Percentiles rank a stretch among this genome's conserved stretches.
Conservation (phyloP, 2,888 invertebrate species). For the Drosophila imparisetae region DNA sequence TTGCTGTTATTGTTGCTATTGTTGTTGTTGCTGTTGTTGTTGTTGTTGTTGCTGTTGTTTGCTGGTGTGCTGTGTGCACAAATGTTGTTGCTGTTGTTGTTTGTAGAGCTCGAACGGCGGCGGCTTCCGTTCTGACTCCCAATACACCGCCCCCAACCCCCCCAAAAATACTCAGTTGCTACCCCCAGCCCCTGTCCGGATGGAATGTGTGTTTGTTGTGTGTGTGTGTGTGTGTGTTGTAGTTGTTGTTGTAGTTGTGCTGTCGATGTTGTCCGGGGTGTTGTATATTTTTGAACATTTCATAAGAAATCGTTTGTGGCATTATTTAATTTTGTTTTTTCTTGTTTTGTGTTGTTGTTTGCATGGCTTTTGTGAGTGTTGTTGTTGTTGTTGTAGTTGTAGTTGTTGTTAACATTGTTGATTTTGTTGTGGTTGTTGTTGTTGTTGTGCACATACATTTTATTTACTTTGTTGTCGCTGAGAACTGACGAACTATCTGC, state of each 20-base stretch:
- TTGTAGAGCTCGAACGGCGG: conserved; percentile 43
- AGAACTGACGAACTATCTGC: conserved; percentile 53
- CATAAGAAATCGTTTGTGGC: conserved; percentile 62
- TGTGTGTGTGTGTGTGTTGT: conserved; percentile 36
- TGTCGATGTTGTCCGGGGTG: conserved; percentile 28
- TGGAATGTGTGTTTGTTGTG: conserved; percentile 33
- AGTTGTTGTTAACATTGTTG: conserved; percentile 8
- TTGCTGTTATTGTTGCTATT: conserved; percentile 22
- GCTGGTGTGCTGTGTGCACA: not conserved
- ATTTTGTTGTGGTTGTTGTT: conserved; percentile 19
- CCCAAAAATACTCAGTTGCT: conserved; percentile 9
- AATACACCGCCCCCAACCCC: conserved; percentile 13
- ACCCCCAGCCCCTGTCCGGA: not conserved
- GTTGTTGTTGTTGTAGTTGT: conserved; percentile 9
- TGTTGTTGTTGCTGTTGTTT: conserved; percentile 22
- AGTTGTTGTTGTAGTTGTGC: not conserved
- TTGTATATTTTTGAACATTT: conserved; percentile 60
- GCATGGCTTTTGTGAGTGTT: conserved; percentile 32
- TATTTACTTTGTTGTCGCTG: conserved; percentile 44
- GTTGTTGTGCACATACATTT: conserved; percentile 30
- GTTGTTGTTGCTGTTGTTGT: conserved; percentile 25
- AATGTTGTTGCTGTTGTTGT: conserved; percentile 27
- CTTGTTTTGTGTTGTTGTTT: conserved; percentile 41
- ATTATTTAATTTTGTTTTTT: conserved; percentile 54
- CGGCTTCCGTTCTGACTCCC: conserved; percentile 63